Conservation (phyloP, 1,140 invertebrate species). For the Drosophila pseudoobscura region DNA sequence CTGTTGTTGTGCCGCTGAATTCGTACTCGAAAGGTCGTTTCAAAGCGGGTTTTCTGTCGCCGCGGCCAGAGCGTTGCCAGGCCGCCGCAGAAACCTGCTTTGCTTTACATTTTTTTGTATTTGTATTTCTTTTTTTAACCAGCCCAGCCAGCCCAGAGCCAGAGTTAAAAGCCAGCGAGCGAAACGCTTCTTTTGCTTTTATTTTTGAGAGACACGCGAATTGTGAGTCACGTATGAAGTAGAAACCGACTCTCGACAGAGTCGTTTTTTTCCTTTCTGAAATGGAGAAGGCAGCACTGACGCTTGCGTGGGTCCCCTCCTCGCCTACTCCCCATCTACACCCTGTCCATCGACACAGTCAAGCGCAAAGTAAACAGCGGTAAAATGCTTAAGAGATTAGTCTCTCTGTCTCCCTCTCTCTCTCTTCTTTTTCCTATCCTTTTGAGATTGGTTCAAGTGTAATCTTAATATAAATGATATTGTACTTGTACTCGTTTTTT, state of each 20-base stretch:
- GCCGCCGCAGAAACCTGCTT: constrained; percentile 75
- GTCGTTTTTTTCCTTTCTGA: constrained; percentile 39
- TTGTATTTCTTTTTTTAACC: constrained; percentile 39
- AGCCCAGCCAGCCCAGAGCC: constrained; percentile 44
- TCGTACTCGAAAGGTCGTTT: constrained; percentile 83
- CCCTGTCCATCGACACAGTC: too few relatives aligned
- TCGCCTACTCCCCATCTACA: constrained; percentile 21
- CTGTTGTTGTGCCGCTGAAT: constrained; percentile 75
- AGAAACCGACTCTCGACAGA: constrained; percentile 66
- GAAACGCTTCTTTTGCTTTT: constrained; percentile 77
- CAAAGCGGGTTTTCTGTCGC: constrained; percentile 75
- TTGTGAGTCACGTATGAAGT: constrained; percentile 79
- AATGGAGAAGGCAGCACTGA: constrained; percentile 40
- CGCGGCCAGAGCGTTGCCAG: constrained; percentile 72
- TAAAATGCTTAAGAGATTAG: constrained; percentile 19
- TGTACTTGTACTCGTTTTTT: constrained; percentile 12
- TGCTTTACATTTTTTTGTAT: constrained; percentile 75
- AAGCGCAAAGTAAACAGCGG: constrained; percentile 35
- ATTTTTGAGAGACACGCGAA: constrained; percentile 79
- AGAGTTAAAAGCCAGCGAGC: constrained; percentile 28
- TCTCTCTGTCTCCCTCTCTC: constrained; percentile 14
- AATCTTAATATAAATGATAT: constrained; percentile 40
- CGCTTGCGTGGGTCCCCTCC: constrained; percentile 43
- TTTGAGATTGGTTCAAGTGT: constrained; percentile 22
- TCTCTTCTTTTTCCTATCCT: background rate